These are phyloP conservation scores for Dendroctonus ponderosae DNA, from an alignment of 1,140 invertebrate species.

Conservation along the genomic window DNA sequence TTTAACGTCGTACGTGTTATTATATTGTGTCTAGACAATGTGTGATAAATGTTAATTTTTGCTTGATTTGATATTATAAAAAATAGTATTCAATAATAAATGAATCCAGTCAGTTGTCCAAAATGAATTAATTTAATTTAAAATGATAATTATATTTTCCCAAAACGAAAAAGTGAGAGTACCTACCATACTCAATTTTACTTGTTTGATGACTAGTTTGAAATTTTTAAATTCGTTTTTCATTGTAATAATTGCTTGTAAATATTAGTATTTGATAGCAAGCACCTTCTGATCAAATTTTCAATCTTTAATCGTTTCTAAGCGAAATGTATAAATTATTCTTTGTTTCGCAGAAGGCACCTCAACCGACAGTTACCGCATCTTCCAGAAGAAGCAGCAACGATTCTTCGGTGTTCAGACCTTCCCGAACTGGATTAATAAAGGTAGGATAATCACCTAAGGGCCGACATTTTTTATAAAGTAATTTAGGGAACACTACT, in stretches of 20 bases:
- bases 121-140: no score
- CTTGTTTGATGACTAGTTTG: no score
- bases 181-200: neutral
- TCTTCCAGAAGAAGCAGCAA: constrained; percentile 48
- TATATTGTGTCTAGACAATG: no score
- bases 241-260: neutral
- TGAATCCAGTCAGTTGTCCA: no score
- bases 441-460: constrained; percentile 31
- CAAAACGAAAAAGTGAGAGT: neutral
- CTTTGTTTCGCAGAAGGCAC: constrained; percentile 36
- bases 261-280: neutral
- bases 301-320: no score
- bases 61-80: no score
- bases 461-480: neutral
- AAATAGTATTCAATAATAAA: no score
- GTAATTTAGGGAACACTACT: no score
- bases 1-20: no score
- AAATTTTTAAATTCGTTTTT: no score
- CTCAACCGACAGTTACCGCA: constrained; percentile 34
- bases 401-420: constrained; percentile 45
- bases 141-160: no score
- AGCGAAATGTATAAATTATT: neutral
- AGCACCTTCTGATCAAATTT: neutral
- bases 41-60: no score
- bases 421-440: constrained; percentile 39